phyloP scores from a whole-genome alignment of 2,888 invertebrate genomes.

The Ormyrus rosae region DNA sequence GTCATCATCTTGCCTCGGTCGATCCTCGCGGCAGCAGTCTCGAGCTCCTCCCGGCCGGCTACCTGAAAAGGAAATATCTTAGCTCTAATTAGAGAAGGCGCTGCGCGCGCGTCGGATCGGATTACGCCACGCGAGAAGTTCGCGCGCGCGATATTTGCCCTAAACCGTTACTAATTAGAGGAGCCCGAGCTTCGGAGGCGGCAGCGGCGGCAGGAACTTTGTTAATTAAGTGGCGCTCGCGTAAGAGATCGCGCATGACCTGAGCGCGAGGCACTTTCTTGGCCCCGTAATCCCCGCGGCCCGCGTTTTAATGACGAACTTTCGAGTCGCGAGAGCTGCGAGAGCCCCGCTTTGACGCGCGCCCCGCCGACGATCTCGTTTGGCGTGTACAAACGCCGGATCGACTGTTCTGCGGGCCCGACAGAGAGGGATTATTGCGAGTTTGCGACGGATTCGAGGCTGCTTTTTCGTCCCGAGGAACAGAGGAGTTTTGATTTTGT shows the following conservation, averaged over 20 bases:
- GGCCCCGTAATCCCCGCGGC: constrained; percentile 4
- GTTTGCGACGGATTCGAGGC: no score
- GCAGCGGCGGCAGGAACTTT: constrained; percentile 38
- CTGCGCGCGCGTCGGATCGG: constrained; percentile 2
- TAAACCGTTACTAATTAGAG: constrained; percentile 55
- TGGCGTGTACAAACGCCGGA: background rate
- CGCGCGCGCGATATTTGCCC: constrained; percentile 17
- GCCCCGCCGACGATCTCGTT: background rate
- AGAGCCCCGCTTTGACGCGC: background rate
- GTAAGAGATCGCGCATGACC: constrained; percentile 34
- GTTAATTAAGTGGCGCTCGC: constrained; percentile 53
- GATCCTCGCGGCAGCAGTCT: no score
- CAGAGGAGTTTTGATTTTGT: no score
- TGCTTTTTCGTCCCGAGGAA: no score
- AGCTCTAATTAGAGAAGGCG: constrained; percentile 37
- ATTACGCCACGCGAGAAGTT: constrained; percentile 26
- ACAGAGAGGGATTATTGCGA: no score
- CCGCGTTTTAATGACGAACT: constrained; percentile 39
- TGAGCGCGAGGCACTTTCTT: constrained; percentile 35
- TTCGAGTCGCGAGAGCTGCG: background rate
- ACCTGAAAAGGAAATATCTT: constrained; percentile 27
- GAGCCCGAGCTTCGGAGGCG: background rate
- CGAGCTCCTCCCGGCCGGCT: no score
- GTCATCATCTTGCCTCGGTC: no score
- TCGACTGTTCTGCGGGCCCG: background rate